Evolutionary conservation across 2,797 vertebrate species (phyloP).

Genomic region (Chaunax sp.): DNA sequence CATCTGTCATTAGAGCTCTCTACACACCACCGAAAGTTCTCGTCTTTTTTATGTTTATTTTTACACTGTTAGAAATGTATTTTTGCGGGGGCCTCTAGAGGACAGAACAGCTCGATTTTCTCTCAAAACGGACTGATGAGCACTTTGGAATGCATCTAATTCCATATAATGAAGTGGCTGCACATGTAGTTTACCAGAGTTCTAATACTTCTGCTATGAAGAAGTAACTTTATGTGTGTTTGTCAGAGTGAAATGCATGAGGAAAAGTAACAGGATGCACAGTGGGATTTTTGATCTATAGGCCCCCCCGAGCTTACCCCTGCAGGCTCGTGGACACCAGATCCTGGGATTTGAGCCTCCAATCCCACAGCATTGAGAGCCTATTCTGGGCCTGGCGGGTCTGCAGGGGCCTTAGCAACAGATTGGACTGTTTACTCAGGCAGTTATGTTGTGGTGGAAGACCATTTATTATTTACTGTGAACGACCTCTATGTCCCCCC

Average conservation of each 20-base stretch:
- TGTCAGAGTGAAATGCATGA: background rate
- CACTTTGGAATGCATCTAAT: background rate
- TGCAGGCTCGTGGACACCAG: constrained; percentile 74
- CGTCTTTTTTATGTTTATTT: background rate
- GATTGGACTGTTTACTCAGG: constrained; percentile 79
- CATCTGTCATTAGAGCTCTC: background rate
- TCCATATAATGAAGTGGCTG: background rate
- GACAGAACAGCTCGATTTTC: background rate
- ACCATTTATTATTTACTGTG: constrained; percentile 70
- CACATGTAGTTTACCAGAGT: background rate
- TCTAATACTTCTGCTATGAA: background rate
- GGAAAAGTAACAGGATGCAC: constrained; percentile 22
- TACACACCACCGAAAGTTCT: background rate
- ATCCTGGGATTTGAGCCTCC: constrained; percentile 82
- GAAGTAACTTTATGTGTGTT: background rate
- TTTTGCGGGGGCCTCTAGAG: background rate
- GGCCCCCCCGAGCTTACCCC: constrained; percentile 26
- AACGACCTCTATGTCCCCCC: constrained; percentile 31
- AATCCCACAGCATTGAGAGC: constrained; percentile 72
- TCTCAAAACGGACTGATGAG: background rate
- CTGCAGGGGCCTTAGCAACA: constrained; percentile 80
- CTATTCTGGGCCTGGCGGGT: constrained; percentile 81
- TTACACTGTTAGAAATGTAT: no score
- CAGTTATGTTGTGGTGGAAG: constrained; percentile 55
- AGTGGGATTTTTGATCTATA: constrained; percentile 44